phyloP scores from a whole-genome alignment of 2,797 vertebrate genomes.

The Moxostoma hubbsi region DNA sequence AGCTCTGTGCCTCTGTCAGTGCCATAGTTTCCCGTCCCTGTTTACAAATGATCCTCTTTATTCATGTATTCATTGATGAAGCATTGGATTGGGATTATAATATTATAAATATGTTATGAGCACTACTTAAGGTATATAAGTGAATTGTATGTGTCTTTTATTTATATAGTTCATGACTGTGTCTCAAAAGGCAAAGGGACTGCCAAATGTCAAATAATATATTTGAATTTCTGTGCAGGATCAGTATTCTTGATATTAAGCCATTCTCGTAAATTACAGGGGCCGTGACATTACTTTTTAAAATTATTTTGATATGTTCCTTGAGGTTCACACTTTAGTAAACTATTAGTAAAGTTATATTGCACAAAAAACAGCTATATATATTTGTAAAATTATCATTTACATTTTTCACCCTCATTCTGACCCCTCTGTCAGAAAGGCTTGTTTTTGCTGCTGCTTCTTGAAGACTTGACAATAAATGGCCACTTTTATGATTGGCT shows the following conservation, averaged over 20 bases:
- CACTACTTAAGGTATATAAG: not conserved
- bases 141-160: not conserved
- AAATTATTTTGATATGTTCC: too few relatives aligned
- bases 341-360: not conserved
- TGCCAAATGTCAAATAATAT: not conserved
- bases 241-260: too few relatives aligned
- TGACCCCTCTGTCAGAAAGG: too few relatives aligned
- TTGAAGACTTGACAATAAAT: too few relatives aligned
- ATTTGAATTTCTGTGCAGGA: not conserved
- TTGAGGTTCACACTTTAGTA: too few relatives aligned
- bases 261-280: conserved; percentile 4
- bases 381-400: too few relatives aligned
- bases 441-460: too few relatives aligned
- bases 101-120: not conserved
- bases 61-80: conserved; percentile 7
- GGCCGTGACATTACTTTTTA: not conserved
- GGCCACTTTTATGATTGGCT: too few relatives aligned
- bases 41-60: conserved; percentile 5
- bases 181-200: not conserved
- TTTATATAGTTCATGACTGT: not conserved
- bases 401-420: too few relatives aligned
- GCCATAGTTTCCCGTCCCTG: conserved; percentile 2
- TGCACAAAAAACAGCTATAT: too few relatives aligned
- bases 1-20: not conserved
- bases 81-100: not conserved